These are phyloP conservation scores for Hassar affinis DNA, from an alignment of 2,113 vertebrate species.

Conservation along the genomic window DNA sequence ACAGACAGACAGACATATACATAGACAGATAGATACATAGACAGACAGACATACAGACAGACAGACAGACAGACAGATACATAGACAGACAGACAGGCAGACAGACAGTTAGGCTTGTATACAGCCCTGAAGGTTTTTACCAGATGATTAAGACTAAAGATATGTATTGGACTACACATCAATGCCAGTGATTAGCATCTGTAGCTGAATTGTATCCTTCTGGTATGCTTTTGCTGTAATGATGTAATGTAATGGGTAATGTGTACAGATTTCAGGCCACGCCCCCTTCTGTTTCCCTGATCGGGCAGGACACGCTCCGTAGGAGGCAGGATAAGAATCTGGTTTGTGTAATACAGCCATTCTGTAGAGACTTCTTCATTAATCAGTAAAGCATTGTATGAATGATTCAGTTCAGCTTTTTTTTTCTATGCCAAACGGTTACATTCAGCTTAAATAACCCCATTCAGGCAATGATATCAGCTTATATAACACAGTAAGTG, in stretches of 20 bases:
- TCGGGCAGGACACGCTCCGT: too few species aligned
- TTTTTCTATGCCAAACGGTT: background rate
- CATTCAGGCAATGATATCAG: background rate
- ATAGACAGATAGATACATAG: too few species aligned
- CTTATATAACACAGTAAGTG: background rate
- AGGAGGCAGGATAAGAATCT: too few species aligned
- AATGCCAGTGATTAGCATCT: background rate
- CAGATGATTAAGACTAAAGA: background rate
- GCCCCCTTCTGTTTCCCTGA: too few species aligned
- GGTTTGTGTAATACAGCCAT: background rate
- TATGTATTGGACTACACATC: background rate
- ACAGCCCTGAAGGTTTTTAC: too few species aligned
- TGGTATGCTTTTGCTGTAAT: background rate
- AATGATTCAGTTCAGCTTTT: background rate
- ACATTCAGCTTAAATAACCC: background rate
- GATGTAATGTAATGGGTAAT: too few species aligned
- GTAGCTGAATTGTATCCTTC: background rate
- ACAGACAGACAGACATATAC: too few species aligned
- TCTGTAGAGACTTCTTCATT: background rate
- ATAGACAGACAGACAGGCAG: too few species aligned
- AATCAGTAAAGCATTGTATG: background rate
- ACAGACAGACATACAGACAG: too few species aligned
- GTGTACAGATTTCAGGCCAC: too few species aligned
- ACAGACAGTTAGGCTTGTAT: too few species aligned
- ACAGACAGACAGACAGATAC: too few species aligned